Evolutionary conservation across 35 echinoderm and acorn worm species (phyloP), one percentile per base, ranked within the genome.

Genomic region (Patiria miniata): DNA sequence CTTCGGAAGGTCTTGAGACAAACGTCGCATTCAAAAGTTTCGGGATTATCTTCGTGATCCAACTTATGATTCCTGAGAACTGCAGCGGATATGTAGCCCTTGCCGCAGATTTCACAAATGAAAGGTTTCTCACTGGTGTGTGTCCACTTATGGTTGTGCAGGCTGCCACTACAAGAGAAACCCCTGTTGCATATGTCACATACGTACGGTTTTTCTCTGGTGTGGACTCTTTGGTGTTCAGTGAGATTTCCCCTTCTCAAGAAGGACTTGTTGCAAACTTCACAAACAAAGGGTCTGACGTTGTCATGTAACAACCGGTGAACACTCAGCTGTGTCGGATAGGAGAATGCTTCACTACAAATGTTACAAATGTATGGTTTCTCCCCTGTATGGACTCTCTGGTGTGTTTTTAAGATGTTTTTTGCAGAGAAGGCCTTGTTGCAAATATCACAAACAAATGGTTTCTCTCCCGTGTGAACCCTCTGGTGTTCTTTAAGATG

Each of bases 81-180:
- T n/a, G n/a, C 78, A 39, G 40, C 51, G 39, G 26, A 50, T 7
- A 39, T 50, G 29, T 39, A 81, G 1, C 23, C 38, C 36, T 84
- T 84, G 54, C 82, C 82, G 39, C 82, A 84, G 19, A 37, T 38
- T 7, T 32, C 34, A 61, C 82, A 84, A 36, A 58, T 10, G 23
- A 84, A 84, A 14, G 82, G 82, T 18, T 58, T 58, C 34, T 84
- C 82, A 36, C 82, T 52, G 9, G 82, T 84, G 17, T 84, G 82
- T 1, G 36, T 36, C 5, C 82, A 34, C 37, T 59, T n/a, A 39
- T 84, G 82, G 19, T 37, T 58, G 21, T 33, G 57, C 34, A 84
- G 33, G 39, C 57, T 84, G 54, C 38, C 22, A 16, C 57, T 84
- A 14, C 57, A 59, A 17, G 82, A 37, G 34, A 84, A 84, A 5